phyloP scores from a whole-genome alignment of 1,140 invertebrate species.

The Campoletis sonorensis region DNA sequence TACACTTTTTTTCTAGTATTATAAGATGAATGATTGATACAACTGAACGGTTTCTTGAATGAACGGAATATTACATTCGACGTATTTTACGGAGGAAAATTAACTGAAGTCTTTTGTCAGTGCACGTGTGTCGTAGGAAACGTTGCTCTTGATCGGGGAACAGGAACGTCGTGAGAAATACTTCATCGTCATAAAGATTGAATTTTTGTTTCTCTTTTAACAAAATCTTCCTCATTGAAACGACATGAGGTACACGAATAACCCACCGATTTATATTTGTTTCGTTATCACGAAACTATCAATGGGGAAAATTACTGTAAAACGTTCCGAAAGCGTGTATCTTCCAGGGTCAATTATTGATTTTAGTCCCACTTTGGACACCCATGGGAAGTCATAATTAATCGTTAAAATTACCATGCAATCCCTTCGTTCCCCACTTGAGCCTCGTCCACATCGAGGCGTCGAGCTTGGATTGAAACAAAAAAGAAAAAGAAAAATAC shows the following conservation, averaged over 20 bases:
- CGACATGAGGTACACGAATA: slow-evolving; percentile 9
- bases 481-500: slow-evolving; percentile 35
- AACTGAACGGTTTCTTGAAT: no score
- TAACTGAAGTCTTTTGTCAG: no score
- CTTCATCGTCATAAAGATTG: neutral
- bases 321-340: neutral
- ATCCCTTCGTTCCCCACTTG: slow-evolving; percentile 32
- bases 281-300: neutral
- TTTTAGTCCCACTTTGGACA: neutral
- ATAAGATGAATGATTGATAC: no score
- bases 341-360: slow-evolving; percentile 17
- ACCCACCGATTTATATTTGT: slow-evolving; percentile 36
- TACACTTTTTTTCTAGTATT: no score
- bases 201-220: neutral
- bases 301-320: neutral
- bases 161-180: slow-evolving; percentile 18
- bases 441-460: slow-evolving; percentile 33
- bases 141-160: slow-evolving; percentile 48
- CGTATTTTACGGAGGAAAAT: no score
- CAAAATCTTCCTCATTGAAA: slow-evolving; percentile 8
- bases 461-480: slow-evolving; percentile 44
- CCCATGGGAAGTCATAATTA: neutral
- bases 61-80: no score
- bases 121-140: slow-evolving; percentile 43
- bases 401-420: neutral